Base-by-base conservation (phyloP, 2,888 invertebrate genomes). In the Drosophila setosimentum region DNA sequence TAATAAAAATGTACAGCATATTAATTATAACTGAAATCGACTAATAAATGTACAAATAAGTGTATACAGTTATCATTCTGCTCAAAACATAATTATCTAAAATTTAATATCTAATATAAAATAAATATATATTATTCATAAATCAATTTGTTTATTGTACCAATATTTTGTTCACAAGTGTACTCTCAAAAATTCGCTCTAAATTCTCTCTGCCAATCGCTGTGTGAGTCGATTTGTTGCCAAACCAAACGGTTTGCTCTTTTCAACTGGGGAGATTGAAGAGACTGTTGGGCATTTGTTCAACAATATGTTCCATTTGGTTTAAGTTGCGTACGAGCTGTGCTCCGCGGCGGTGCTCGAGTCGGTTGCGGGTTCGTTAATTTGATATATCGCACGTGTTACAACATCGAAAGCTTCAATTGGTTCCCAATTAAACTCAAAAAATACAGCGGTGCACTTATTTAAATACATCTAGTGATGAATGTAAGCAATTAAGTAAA, bases 351-450 rank as follows among this genome's bases (percentile, higher is more conserved):
- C 49, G 64, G 82, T 79, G 35, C 65, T 61, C 49, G n/a, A 54
- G 27, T 69, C 55, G 62, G 50, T 16, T 24, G 35, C 45, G 62
- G 45, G 8, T 35, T 49, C 32, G 51, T 29, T 16, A 21, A 40
- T 1, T 50, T n/a, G 27, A 27, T 59, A 49, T 59, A 27, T 27
- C 65, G 60, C 69, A 68, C 81, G 64, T 59, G 65, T 80, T 76
- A 80, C 66, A 80, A 68, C 81, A 80, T 73, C 75, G 63, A 78
- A 81, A 70, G 74, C 82, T 77, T 81, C 74, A 79, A 79, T 82
- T 81, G 65, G 78, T 79, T 81, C 13, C 24, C 40, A 59, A 55
- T 30, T 18, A 59, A 50, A 16, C 37, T 27, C 18, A 24, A 35
- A 18, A 13, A 21, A 27, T n/a, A 35, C 35, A 53, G n/a, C n/a